phyloP scores from a whole-genome alignment of 2,113 vertebrate genomes.

The Rhineura floridana region DNA sequence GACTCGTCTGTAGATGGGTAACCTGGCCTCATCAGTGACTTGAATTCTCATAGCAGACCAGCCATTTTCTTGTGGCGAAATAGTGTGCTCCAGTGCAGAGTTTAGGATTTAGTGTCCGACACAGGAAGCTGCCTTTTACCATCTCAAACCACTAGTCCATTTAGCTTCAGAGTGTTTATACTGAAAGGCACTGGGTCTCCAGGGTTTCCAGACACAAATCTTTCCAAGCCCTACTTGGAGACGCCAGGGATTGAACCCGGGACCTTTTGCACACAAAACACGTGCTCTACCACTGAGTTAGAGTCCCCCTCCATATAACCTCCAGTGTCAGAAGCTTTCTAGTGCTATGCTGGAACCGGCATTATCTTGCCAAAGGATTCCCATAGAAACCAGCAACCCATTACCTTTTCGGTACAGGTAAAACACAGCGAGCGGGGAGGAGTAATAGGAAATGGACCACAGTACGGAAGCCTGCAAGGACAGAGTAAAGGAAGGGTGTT shows the following conservation, averaged over 20 bases:
- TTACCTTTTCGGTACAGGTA: conserved; percentile 93
- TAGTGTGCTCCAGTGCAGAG: background rate
- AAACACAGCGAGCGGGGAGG: conserved; percentile 86
- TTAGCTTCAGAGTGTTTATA: background rate
- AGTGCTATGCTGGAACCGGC: background rate
- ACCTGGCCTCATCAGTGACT: too few relatives aligned
- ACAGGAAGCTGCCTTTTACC: background rate
- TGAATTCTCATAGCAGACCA: background rate
- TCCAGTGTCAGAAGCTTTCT: background rate
- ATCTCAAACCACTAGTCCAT: background rate
- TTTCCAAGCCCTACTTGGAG: background rate
- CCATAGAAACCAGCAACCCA: conserved; percentile 25
- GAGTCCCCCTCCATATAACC: too few relatives aligned
- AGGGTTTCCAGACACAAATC: too few relatives aligned
- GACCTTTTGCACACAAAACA: background rate
- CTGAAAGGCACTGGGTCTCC: too few relatives aligned
- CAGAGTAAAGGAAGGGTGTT: conserved; percentile 35
- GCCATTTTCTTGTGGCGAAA: background rate
- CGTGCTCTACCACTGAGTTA: background rate
- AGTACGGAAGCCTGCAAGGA: conserved; percentile 84
- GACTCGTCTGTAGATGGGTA: background rate
- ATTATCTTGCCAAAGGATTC: background rate
- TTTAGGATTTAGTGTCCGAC: too few relatives aligned
- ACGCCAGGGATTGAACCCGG: background rate
- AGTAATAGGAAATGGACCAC: conserved; percentile 91